These are phyloP conservation scores for Rutilus rutilus DNA, from an alignment of 2,113 vertebrate genomes.

Conservation along the genomic window DNA sequence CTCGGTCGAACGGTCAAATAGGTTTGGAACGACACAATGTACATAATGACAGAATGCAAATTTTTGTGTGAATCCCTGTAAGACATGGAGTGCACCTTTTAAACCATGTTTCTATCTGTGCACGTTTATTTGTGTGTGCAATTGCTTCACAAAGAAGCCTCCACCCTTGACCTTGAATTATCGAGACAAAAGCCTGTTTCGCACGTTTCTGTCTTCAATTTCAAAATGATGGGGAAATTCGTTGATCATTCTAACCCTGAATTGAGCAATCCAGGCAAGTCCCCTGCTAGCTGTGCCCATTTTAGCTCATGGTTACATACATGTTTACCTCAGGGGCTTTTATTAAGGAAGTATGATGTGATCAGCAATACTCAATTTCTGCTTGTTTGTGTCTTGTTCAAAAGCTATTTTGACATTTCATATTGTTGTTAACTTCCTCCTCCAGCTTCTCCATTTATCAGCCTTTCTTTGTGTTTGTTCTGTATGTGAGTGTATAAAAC, in stretches of 20 bases:
- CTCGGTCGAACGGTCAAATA: background rate
- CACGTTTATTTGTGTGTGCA: background rate
- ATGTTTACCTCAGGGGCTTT: background rate
- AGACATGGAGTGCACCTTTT: background rate
- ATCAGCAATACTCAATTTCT: background rate
- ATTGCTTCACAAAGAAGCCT: slow-evolving; percentile 1
- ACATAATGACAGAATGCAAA: background rate
- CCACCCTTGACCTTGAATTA: background rate
- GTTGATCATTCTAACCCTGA: background rate
- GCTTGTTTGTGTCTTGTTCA: slow-evolving; percentile 18
- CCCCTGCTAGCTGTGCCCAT: background rate
- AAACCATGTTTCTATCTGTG: background rate
- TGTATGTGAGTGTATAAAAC: background rate
- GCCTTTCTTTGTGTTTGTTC: background rate
- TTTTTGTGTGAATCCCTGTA: background rate
- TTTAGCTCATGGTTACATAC: background rate
- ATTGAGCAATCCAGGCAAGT: background rate
- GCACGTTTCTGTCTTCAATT: background rate
- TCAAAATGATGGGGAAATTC: background rate
- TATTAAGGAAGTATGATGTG: slow-evolving; percentile 28
- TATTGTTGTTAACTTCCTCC: background rate
- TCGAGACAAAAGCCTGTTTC: background rate
- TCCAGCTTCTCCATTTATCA: background rate
- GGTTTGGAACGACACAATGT: background rate
- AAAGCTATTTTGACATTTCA: background rate